These are phyloP conservation scores for Triops longicaudatus DNA, from an alignment of 1,140 invertebrate genomes.

Conservation along the genomic window DNA sequence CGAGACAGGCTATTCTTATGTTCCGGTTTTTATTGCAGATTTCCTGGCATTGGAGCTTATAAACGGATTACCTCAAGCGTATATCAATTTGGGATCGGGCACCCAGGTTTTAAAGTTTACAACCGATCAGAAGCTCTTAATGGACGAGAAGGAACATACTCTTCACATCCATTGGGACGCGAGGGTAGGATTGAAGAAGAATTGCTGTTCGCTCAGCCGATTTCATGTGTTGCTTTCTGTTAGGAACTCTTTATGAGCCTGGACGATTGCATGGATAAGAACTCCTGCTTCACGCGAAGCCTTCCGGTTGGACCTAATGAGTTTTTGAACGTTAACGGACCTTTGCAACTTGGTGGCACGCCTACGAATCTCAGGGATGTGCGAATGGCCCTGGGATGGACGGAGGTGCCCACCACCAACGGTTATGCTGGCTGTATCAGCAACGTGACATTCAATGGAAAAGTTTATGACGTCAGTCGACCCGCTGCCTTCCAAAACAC, in stretches of 20 bases:
- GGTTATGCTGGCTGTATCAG: conserved; percentile 76
- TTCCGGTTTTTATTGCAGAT: conserved; percentile 48
- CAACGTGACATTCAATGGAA: conserved; percentile 70
- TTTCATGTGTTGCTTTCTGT: too few species aligned
- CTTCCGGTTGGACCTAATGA: conserved; percentile 60
- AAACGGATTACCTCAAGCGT: conserved; percentile 72
- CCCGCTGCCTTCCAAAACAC: conserved; percentile 29
- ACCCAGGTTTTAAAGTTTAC: conserved; percentile 58
- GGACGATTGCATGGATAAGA: conserved; percentile 30
- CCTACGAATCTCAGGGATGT: conserved; percentile 52
- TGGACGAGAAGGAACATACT: conserved; percentile 66
- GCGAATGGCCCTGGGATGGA: conserved; percentile 49
- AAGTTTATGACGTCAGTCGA: conserved; percentile 39
- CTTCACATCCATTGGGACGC: conserved; percentile 69
- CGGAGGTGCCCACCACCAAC: conserved; percentile 51
- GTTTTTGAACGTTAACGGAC: conserved; percentile 78
- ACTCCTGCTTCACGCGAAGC: conserved; percentile 32
- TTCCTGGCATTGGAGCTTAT: conserved; percentile 83
- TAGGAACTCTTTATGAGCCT: conserved; percentile 31
- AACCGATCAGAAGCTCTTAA: conserved; percentile 57
- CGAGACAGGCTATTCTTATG: conserved; percentile 25
- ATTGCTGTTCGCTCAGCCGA: too few species aligned
- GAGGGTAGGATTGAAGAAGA: conserved; percentile 35
- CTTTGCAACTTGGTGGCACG: conserved; percentile 76
- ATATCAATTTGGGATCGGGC: conserved; percentile 84